These are phyloP conservation scores for Nycteola revayana DNA, from an alignment of 2,888 invertebrate species.

Conservation along the genomic window DNA sequence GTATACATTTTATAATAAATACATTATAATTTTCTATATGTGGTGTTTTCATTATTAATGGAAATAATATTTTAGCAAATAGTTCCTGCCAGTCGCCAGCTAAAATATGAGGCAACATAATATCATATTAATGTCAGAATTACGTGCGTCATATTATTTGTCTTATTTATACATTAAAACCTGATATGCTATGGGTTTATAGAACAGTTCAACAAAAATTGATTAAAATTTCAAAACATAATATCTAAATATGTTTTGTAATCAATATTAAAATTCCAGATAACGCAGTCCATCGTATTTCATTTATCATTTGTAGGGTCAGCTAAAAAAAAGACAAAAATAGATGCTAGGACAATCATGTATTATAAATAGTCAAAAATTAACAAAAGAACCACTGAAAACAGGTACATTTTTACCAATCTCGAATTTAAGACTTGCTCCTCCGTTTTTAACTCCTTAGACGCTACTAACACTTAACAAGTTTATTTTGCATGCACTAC, in stretches of 20 bases:
- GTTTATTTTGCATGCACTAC: conserved; percentile 77
- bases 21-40: conserved; percentile 71
- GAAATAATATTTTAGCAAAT: no score
- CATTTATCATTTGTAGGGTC: not conserved
- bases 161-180: no score
- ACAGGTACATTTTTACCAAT: conserved; percentile 80
- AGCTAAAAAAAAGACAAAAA: conserved; percentile 50
- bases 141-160: no score
- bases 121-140: no score
- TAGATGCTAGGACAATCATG: conserved; percentile 81
- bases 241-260: no score
- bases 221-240: no score
- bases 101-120: no score
- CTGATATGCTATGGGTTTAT: no score
- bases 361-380: conserved; percentile 82
- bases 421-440: conserved; percentile 75
- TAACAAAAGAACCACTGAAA: conserved; percentile 81
- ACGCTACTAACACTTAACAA: conserved; percentile 79
- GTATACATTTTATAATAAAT: conserved; percentile 79
- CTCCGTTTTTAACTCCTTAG: conserved; percentile 72
- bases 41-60: conserved; percentile 24
- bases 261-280: no score
- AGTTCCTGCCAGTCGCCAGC: no score
- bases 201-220: no score
- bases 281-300: no score